A percentile compares a stretch with the other conserved stretches of the same genome.
Evolutionary conservation across 2,797 vertebrate species (phyloP).

Genomic region (Perodicticus potto): DNA sequence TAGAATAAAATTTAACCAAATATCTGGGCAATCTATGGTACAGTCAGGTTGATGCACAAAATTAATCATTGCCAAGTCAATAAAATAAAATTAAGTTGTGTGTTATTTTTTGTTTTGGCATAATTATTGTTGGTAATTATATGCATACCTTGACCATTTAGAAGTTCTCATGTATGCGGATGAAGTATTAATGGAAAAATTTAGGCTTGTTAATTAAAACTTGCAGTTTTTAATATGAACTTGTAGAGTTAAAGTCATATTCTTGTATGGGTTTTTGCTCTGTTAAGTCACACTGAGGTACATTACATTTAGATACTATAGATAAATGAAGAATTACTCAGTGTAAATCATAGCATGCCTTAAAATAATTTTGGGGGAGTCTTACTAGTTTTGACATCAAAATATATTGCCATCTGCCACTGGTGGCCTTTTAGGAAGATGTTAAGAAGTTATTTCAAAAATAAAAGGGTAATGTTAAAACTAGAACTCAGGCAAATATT

Average conservation of each 20-base stretch:
- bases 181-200: slow-evolving; percentile 15
- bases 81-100: not conserved
- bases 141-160: not conserved
- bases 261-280: not conserved
- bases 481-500: not conserved
- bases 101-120: not conserved
- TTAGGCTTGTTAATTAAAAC: not conserved
- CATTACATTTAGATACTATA: not conserved
- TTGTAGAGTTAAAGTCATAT: not conserved
- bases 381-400: not conserved
- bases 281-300: not conserved
- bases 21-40: not conserved
- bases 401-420: slow-evolving; percentile 3
- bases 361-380: not conserved
- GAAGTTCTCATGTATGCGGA: not conserved
- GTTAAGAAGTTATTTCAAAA: not conserved
- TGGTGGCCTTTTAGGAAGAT: not conserved
- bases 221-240: slow-evolving; percentile 17
- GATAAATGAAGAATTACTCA: slow-evolving; percentile 1
- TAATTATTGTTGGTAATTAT: not conserved
- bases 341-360: not conserved
- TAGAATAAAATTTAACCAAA: not conserved
- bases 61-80: not conserved
- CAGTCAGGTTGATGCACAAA: not conserved
- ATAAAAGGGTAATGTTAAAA: not conserved